Evolutionary conservation across 2,113 vertebrate genomes (phyloP), one percentile per base, ranked within the genome.

Genomic region (Lichenostomus cassidix): DNA sequence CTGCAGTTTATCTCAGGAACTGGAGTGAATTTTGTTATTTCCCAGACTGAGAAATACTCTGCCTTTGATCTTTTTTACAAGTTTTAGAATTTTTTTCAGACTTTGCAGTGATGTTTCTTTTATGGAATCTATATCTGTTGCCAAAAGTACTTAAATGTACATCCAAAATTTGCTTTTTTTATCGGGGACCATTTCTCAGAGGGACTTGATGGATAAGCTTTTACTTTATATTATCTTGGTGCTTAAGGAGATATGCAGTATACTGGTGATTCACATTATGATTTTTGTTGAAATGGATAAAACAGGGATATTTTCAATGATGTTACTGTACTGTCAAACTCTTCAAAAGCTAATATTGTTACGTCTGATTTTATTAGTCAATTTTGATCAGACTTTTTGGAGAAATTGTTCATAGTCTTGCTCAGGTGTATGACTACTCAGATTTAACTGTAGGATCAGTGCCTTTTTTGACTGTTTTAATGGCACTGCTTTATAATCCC

Each of bases 121-220:
- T 44, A 33, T 19, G 28, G 41, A 88, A 78, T 59, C 46, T 41
- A 19, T 75, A 29, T 49, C n/a, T 87, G 62, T 77, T 77, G 50
- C 55, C 31, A 25, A 21, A 95, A 82, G 52, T 87, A 87, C 44
- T 75, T 85, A 60, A 65, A 42, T 9, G 37, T 78, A 37, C 55
- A 46, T 86, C 20, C 37, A 70, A 83, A 88, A 37, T 15, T 58
- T 86, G 52, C 58, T 73, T 93, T 89, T 89, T 92, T 52, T 93
- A 12, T 64, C 25, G 56, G 94, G 95, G 92, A 93, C 83, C 92
- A 94, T 95, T 97, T 92, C 47, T 69, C 60, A 90, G 87, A 86
- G 52, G 83, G 39, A 87, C 81, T 81, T 67, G 23, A 70, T 83
- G 73, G 63, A 55, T 80, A 67, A 62, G 46, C 37, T 92, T 95